Evolutionary conservation across 2,797 vertebrate species (phyloP), one percentile per base, ranked within the genome.

Genomic region (Protonibea diacanthus): DNA sequence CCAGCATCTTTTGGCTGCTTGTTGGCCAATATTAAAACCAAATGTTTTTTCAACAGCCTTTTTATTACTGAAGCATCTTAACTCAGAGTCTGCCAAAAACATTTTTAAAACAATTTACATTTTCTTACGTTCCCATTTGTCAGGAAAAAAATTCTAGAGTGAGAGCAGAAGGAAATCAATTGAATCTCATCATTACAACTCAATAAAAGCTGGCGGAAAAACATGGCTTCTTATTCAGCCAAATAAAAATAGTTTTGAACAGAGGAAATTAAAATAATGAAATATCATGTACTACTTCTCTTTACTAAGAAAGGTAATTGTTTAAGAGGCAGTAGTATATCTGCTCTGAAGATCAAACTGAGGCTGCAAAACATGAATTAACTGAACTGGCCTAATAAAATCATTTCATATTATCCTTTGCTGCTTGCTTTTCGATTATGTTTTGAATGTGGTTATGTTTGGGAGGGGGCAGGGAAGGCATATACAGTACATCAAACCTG

Each of bases 151-250:
- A 85, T 78, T 78, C 60, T 42, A 18, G 60, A 38, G 72, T 84
- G 81, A 86, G 64, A 87, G 78, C 47, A 76, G 86, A 91, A 70
- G 57, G 74, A 90, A 90, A 88, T 84, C 78, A 82, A 76, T 59
- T 84, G 76, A 85, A 92, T 86, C 66, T 78, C 84, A 84, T 88
- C 79, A 80, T 85, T 82, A 69, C 61, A 76, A 86, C 78, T 86
- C 73, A 92, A 87, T 89, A 87, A 92, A 92, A 81, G 82, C 72
- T 60, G 62, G 61, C 52, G 73, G 88, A 83, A 58, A 83, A 75
- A 75, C 62, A 74, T 59, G 20, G 64, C 48, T 68, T 82, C 68
- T 44, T 44, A 70, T 85, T 81, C 64, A 84, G 74, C 57, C 56
- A 74, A 88, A 83, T 45, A 56, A 66, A 81, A 78, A 62, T 38